Evolutionary conservation across 2,113 vertebrate genomes (phyloP), one percentile per base, ranked within the genome.

Genomic region (Dolichotis patagonum): DNA sequence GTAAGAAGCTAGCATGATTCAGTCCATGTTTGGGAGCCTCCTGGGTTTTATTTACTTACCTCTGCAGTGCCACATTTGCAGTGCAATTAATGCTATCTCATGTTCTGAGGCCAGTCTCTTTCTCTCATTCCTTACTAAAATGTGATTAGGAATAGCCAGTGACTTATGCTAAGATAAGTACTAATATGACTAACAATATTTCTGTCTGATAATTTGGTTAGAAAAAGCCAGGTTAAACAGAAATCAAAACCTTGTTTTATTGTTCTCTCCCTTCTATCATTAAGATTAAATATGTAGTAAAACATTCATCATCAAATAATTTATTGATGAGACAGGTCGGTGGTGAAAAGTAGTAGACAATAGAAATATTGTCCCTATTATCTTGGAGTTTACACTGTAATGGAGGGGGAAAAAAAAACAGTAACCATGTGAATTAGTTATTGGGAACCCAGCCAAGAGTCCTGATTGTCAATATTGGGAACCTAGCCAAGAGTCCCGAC

Each of bases 121-220:
- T 35, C 62, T 56, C 49, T 38, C 7, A 69, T 69, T 58, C 73
- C 80, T 82, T 75, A 49, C 63, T 73, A 93, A 17, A n/a, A 71
- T 95, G 60, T 32, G 46, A 1, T 67, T 91, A 93, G 13, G 26
- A 11, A n/a, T 16, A 54, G 3, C 77, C 93, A 49, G 38, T 86
- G 35, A 35, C 91, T 52, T 75, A 1, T 83, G 73, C n/a, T 43
- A 81, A 92, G 73, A 65, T 32, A 92, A 30, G 43, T 49, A 26
- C 10, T 95, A 63, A 89, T 35, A 84, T 67, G 32, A 83, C 26
- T 69, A 80, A 71, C 88, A 95, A 82, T 49, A 77, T 77, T 97
- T 91, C 54, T 38, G 54, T 26, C 58, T 95, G 71, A 20, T 38
- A 88, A 82, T 93, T 85, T 88, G 38, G 26, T 95, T 73, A 69